Percentiles rank a stretch among this genome's conserved stretches.
These are phyloP conservation scores for Eupleurogrammus muticus DNA, from an alignment of 2,797 vertebrate species.

Conservation along the genomic window DNA sequence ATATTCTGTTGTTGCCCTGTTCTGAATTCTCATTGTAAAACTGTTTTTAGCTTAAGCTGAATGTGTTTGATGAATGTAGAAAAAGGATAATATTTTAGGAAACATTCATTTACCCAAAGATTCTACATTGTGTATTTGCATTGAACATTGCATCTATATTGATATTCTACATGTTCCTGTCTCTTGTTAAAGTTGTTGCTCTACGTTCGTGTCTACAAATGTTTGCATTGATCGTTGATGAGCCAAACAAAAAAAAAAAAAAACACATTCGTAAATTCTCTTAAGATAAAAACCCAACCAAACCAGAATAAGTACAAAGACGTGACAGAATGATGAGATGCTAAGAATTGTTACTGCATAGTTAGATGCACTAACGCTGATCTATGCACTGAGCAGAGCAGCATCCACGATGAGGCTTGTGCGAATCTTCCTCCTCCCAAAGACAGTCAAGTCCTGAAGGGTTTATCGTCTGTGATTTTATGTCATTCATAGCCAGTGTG, in stretches of 20 bases:
- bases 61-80: slow-evolving; percentile 74
- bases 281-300: slow-evolving; percentile 13
- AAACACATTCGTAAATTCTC: background rate
- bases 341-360: slow-evolving; percentile 22
- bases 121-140: slow-evolving; percentile 45
- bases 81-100: slow-evolving; percentile 21
- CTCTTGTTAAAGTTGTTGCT: slow-evolving; percentile 30
- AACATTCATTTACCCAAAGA: slow-evolving; percentile 67
- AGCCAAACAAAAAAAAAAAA: background rate
- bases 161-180: slow-evolving; percentile 18
- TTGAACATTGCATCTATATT: slow-evolving; percentile 35
- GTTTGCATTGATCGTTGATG: background rate
- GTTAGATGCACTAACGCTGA: slow-evolving; percentile 57
- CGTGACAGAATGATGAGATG: slow-evolving; percentile 11
- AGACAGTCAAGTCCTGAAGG: slow-evolving; percentile 47
- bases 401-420: slow-evolving; percentile 21
- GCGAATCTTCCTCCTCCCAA: slow-evolving; percentile 14
- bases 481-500: slow-evolving; percentile 29
- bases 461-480: slow-evolving; percentile 48
- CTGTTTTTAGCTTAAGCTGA: slow-evolving; percentile 64
- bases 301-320: background rate
- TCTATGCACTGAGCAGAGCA: slow-evolving; percentile 65
- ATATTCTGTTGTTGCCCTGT: slow-evolving; percentile 6
- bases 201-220: slow-evolving; percentile 15
- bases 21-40: slow-evolving; percentile 36